Conservation (phyloP, 1,140 invertebrate species). For the Euura lappo region DNA sequence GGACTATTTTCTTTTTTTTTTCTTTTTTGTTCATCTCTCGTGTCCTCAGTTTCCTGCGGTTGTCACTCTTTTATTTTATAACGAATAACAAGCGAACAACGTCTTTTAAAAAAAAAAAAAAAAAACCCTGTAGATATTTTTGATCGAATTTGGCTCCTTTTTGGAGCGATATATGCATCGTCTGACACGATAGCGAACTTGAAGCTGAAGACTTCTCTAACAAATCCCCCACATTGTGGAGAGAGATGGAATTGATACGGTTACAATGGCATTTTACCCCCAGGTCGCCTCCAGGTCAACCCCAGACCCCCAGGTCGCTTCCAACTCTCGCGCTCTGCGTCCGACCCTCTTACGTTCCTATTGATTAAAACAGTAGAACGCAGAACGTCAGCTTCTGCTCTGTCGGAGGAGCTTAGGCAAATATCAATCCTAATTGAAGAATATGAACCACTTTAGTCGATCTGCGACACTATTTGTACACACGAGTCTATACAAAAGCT, state of each 20-base stretch:
- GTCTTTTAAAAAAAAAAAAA: slow-evolving; percentile 14
- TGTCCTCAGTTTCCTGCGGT: too few species aligned
- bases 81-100: not conserved
- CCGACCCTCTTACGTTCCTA: not conserved
- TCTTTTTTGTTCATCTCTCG: not conserved
- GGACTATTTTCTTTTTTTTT: not conserved
- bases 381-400: not conserved
- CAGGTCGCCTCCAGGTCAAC: slow-evolving; percentile 4
- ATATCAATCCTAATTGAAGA: too few species aligned
- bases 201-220: too few species aligned
- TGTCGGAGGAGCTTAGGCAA: not conserved
- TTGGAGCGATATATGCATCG: too few species aligned
- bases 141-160: too few species aligned
- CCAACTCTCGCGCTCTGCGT: not conserved
- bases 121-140: slow-evolving; percentile 6
- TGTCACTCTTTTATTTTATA: too few species aligned
- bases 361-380: slow-evolving; percentile 7
- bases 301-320: slow-evolving; percentile 3
- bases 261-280: not conserved
- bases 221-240: not conserved
- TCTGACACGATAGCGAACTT: too few species aligned
- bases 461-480: too few species aligned
- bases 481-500: too few species aligned
- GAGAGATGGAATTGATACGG: not conserved
- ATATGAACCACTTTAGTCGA: too few species aligned